Evolutionary conservation across 2,888 invertebrate genomes (phyloP).

Genomic region (Lomographa bimaculata): DNA sequence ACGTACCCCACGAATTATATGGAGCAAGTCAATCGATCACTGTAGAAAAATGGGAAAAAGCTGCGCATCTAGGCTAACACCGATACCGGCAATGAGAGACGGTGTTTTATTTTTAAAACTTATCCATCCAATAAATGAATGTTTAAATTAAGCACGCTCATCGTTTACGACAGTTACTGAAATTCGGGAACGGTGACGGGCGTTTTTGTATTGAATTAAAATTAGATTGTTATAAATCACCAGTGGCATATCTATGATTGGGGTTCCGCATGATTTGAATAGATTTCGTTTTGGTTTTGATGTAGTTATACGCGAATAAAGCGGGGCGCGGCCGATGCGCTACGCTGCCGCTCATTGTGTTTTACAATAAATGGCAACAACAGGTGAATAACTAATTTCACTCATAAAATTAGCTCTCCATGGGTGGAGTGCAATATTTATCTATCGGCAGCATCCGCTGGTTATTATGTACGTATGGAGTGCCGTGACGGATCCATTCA

Average conservation of each 20-base stretch:
- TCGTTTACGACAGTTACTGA: conserved; percentile 44
- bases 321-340: conserved; percentile 68
- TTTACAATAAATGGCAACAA: conserved; percentile 81
- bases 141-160: conserved; percentile 64
- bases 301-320: conserved; percentile 60
- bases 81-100: conserved; percentile 54
- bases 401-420: conserved; percentile 79
- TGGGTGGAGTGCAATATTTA: conserved; percentile 81
- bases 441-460: conserved; percentile 71
- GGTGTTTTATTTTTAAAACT: conserved; percentile 63
- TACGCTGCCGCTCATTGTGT: conserved; percentile 70
- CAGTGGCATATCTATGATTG: conserved; percentile 22
- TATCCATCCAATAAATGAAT: conserved; percentile 63
- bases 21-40: conserved; percentile 61
- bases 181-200: conserved; percentile 52
- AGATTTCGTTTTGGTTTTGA: conserved; percentile 52
- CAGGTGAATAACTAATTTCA: conserved; percentile 83
- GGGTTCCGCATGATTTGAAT: conserved; percentile 42
- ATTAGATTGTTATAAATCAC: conserved; percentile 30
- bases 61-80: conserved; percentile 61
- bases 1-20: conserved; percentile 77
- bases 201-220: conserved; percentile 33
- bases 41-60: conserved; percentile 66
- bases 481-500: conserved; percentile 55
- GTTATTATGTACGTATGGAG: conserved; percentile 44